These are phyloP conservation scores for Apamea anceps DNA, from an alignment of 2,888 invertebrate species.

Conservation along the genomic window DNA sequence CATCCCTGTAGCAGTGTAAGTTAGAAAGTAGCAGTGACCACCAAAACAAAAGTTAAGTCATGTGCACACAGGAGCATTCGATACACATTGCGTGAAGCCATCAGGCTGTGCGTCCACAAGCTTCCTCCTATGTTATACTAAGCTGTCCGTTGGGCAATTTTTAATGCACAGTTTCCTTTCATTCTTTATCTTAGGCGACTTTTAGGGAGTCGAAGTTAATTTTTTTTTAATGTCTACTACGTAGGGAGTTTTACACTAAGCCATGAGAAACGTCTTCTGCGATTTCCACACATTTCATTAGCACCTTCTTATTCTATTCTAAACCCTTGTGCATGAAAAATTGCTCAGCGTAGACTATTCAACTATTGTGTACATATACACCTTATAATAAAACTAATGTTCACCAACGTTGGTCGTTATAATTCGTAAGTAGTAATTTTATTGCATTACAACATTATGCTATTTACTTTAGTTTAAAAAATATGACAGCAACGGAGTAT, in stretches of 20 bases:
- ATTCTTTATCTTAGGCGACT: slow-evolving; percentile 10
- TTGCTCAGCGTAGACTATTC: slow-evolving; percentile 21
- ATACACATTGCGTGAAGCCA: slow-evolving; percentile 63
- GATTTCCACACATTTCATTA: slow-evolving; percentile 31
- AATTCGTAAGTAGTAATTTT: slow-evolving; percentile 71
- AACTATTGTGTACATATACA: slow-evolving; percentile 61
- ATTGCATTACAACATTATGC: slow-evolving; percentile 68
- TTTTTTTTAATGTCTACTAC: slow-evolving; percentile 11
- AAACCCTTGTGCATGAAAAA: slow-evolving; percentile 30
- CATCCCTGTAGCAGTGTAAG: not conserved
- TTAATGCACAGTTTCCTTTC: slow-evolving; percentile 33
- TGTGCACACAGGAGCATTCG: slow-evolving; percentile 67
- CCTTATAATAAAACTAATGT: slow-evolving; percentile 67
- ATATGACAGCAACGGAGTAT: slow-evolving; percentile 37
- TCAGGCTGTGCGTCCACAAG: slow-evolving; percentile 62
- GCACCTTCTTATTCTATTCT: slow-evolving; percentile 46
- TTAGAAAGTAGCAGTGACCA: slow-evolving; percentile 42
- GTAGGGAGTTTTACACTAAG: slow-evolving; percentile 24
- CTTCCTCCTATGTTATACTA: slow-evolving; percentile 45
- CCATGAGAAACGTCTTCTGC: slow-evolving; percentile 25
- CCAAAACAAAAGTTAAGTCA: slow-evolving; percentile 63
- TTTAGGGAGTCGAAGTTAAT: slow-evolving; percentile 13
- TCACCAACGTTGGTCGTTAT: slow-evolving; percentile 72
- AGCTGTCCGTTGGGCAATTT: slow-evolving; percentile 41
- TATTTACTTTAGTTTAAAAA: slow-evolving; percentile 59